Conservation (phyloP, 2,113 vertebrate genomes). For the Eulemur macaco region DNA sequence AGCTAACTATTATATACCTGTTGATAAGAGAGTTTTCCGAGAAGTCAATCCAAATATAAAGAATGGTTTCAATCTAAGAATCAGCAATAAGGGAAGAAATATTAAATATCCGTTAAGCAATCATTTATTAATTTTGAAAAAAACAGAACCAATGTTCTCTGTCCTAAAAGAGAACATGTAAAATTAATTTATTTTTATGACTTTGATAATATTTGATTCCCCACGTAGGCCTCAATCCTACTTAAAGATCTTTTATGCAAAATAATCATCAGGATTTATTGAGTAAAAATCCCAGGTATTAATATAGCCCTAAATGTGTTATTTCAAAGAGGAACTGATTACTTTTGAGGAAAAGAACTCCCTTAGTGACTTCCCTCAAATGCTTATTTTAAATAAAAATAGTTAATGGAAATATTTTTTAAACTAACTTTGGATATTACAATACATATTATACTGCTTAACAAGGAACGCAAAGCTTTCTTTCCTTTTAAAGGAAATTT, state of each 20-base stretch:
- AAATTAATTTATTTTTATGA: slow-evolving; percentile 18
- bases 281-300: slow-evolving; percentile 17
- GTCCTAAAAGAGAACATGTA: slow-evolving; percentile 44
- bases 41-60: slow-evolving; percentile 46
- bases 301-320: background rate
- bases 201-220: slow-evolving; percentile 51
- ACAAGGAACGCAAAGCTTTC: background rate
- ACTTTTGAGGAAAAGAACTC: background rate
- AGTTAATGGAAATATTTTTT: background rate
- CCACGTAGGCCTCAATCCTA: background rate
- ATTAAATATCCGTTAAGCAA: slow-evolving; percentile 55
- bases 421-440: background rate
- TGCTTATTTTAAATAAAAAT: slow-evolving; percentile 49
- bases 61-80: slow-evolving; percentile 27
- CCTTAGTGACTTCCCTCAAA: background rate
- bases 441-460: background rate
- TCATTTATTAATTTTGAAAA: slow-evolving; percentile 45
- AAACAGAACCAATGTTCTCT: slow-evolving; percentile 64
- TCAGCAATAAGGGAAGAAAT: slow-evolving; percentile 46
- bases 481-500: background rate
- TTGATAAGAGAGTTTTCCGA: slow-evolving; percentile 36
- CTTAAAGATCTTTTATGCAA: background rate
- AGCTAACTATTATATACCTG: slow-evolving; percentile 4
- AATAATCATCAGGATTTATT: background rate
- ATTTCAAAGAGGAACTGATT: background rate